Evolutionary conservation across 2,888 invertebrate genomes (phyloP).

Genomic region (Drosophila paranaensis): DNA sequence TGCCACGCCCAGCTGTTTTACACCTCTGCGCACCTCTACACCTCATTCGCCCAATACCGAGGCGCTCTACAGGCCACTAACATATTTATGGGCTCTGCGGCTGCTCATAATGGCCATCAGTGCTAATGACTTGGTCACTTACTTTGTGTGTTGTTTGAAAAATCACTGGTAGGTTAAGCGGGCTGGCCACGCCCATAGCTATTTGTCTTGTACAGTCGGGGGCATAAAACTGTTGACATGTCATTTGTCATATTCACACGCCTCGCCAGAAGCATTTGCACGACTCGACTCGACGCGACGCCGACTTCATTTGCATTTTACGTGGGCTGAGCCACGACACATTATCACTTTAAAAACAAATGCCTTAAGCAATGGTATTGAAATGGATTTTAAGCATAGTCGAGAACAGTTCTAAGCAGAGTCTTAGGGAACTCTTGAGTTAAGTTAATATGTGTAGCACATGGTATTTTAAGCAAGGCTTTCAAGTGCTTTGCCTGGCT

Average conservation of each 20-base stretch:
- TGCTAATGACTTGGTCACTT: constrained; percentile 65
- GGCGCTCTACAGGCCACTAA: constrained; percentile 16
- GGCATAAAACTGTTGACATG: constrained; percentile 61
- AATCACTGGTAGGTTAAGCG: constrained; percentile 57
- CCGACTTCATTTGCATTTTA: constrained; percentile 45
- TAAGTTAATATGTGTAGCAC: not conserved
- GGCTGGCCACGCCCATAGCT: constrained; percentile 65
- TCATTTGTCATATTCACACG: constrained; percentile 74
- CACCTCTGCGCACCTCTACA: constrained; percentile 2
- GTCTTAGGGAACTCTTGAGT: not conserved
- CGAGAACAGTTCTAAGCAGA: too few species aligned
- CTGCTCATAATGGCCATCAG: constrained; percentile 68
- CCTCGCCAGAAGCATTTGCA: constrained; percentile 13
- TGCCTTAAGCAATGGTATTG: not conserved
- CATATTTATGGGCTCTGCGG: constrained; percentile 32
- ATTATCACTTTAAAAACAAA: not conserved
- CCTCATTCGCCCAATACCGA: constrained; percentile 3
- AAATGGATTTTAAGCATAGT: too few species aligned
- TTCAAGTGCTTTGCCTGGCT: not conserved
- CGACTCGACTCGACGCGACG: constrained; percentile 8
- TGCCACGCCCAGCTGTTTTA: constrained; percentile 32
- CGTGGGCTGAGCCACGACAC: constrained; percentile 23
- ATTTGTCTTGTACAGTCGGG: constrained; percentile 68
- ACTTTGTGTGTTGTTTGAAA: constrained; percentile 55
- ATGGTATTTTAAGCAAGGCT: not conserved